Conservation (phyloP, 2,888 invertebrate genomes). For the Tetanocera ferruginea region DNA sequence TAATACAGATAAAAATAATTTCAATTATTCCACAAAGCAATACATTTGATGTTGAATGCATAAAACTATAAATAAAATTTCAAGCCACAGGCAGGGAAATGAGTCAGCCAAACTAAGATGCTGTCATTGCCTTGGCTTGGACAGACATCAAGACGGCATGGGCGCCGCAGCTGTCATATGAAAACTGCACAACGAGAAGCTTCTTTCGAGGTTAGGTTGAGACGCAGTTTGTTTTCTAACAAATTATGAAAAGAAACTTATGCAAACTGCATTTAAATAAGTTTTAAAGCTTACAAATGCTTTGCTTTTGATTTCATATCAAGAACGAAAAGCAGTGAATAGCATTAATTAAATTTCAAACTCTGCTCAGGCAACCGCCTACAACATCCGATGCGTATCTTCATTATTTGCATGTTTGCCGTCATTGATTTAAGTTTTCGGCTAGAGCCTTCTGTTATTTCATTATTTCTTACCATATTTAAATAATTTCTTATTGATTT, state of each 20-base stretch:
- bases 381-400: background rate
- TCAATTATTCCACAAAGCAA: background rate
- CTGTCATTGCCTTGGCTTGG: background rate
- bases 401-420: background rate
- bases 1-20: constrained; percentile 64
- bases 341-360: background rate
- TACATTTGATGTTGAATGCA: background rate
- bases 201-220: constrained; percentile 52
- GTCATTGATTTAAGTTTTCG: background rate
- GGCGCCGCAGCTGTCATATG: background rate
- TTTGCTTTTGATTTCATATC: background rate
- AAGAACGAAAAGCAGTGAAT: background rate
- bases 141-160: constrained; percentile 2
- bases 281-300: background rate
- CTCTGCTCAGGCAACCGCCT: too few relatives aligned
- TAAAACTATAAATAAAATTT: background rate
- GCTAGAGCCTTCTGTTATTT: constrained; percentile 48
- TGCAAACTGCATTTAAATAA: background rate
- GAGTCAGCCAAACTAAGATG: background rate
- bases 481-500: constrained; percentile 47
- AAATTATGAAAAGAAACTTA: background rate
- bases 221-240: background rate
- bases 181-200: constrained; percentile 44
- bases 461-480: constrained; percentile 60
- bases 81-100: background rate